A percentile compares a stretch with the other conserved stretches of the same genome.
phyloP scores from a whole-genome alignment of 2,888 invertebrate species.

The Trissonchulus latispiculum region DNA sequence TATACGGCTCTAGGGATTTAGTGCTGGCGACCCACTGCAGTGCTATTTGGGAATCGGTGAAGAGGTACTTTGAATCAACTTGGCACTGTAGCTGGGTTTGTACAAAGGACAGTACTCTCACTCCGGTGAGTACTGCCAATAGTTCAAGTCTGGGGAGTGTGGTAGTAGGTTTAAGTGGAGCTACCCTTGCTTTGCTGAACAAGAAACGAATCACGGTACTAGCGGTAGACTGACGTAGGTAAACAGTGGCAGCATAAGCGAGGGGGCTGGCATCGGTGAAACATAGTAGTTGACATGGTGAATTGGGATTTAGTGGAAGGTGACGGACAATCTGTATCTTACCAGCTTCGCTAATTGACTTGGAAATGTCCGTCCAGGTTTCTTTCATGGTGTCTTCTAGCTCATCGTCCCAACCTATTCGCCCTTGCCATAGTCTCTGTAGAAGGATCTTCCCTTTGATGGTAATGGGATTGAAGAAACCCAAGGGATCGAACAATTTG shows the following conservation, averaged over 20 bases:
- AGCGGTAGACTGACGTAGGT: background rate
- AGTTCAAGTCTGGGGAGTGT: constrained; percentile 10
- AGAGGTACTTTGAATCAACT: background rate
- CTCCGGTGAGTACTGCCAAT: constrained; percentile 2
- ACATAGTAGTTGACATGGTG: background rate
- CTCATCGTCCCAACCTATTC: background rate
- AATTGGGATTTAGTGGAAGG: background rate
- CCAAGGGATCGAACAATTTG: background rate
- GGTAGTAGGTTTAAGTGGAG: background rate
- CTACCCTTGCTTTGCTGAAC: background rate
- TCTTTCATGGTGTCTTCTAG: background rate
- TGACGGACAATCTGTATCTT: background rate
- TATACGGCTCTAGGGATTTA: background rate
- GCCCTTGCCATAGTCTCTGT: background rate
- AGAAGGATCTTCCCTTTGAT: background rate
- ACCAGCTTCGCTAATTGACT: background rate
- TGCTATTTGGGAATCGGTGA: constrained; percentile 3
- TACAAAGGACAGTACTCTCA: background rate
- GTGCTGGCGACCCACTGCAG: constrained; percentile 1
- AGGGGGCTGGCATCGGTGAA: background rate
- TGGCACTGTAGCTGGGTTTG: background rate
- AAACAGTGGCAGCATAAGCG: background rate
- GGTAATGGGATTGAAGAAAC: background rate
- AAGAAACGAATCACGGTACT: background rate
- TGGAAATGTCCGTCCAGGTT: background rate